Evolutionary conservation across 92 coral and sea anemone genomes (phyloP).

Genomic region (Palythoa grandiflora): DNA sequence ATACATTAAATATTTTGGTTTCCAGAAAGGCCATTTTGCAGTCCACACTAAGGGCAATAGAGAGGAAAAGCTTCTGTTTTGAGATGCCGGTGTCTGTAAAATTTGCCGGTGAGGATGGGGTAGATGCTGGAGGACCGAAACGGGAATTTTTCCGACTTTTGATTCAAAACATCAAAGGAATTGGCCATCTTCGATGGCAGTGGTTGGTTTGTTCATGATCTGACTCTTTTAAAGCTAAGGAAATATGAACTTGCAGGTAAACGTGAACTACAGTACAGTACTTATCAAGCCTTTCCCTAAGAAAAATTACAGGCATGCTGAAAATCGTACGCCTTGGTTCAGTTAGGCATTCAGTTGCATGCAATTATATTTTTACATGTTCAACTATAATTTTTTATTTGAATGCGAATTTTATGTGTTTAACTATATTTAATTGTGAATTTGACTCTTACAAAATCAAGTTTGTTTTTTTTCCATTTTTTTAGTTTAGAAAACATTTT

Average conservation of each 20-base stretch:
- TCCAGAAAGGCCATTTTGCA: slow-evolving; percentile 44
- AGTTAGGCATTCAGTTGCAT: too few relatives aligned
- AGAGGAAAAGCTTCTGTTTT: slow-evolving; percentile 43
- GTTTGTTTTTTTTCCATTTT: too few relatives aligned
- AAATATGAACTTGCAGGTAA: slow-evolving; percentile 11
- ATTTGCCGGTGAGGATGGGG: slow-evolving; percentile 46
- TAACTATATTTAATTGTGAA: too few relatives aligned
- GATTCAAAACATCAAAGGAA: background rate
- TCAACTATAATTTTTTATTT: too few relatives aligned
- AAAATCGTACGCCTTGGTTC: too few relatives aligned
- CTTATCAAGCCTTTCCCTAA: too few relatives aligned
- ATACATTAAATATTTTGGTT: slow-evolving; percentile 17
- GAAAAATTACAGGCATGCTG: background rate
- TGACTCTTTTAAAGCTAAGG: background rate
- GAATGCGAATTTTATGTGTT: too few relatives aligned
- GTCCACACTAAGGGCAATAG: slow-evolving; percentile 40
- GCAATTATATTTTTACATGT: too few relatives aligned
- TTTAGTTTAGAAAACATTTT: too few relatives aligned
- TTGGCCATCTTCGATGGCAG: slow-evolving; percentile 8
- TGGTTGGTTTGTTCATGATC: slow-evolving; percentile 3
- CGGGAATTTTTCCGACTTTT: background rate
- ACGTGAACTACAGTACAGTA: background rate
- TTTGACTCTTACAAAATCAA: too few relatives aligned
- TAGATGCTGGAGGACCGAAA: slow-evolving; percentile 4
- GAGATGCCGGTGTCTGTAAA: slow-evolving; percentile 33